These are phyloP conservation scores for Sebastes steindachneri DNA, from an alignment of 2,797 vertebrate genomes.

Conservation along the genomic window DNA sequence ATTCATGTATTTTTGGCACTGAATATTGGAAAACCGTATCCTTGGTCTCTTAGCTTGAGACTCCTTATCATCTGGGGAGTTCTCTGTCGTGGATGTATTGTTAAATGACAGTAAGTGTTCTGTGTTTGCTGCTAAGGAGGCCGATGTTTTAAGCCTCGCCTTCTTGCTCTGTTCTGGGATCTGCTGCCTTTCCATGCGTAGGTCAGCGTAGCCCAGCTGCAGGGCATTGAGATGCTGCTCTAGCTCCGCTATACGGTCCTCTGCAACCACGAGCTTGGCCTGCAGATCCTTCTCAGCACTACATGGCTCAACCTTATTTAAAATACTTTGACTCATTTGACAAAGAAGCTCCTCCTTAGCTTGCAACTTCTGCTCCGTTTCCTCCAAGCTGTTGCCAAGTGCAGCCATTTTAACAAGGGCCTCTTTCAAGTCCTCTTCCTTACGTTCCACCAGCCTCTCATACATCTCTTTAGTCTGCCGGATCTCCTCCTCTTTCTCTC, in stretches of 20 bases:
- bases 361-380: constrained; percentile 89
- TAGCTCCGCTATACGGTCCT: constrained; percentile 79
- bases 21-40: constrained; percentile 94
- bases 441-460: constrained; percentile 87
- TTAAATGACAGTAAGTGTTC: constrained; percentile 61
- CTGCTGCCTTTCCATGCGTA: constrained; percentile 75
- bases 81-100: constrained; percentile 62
- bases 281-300: constrained; percentile 81
- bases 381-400: constrained; percentile 90
- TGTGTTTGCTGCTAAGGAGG: constrained; percentile 34
- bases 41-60: constrained; percentile 88
- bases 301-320: constrained; percentile 72
- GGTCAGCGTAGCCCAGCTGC: constrained; percentile 80
- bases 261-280: constrained; percentile 80
- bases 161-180: constrained; percentile 69
- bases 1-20: constrained; percentile 92
- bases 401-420: constrained; percentile 91
- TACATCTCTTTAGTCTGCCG: constrained; percentile 89
- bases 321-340: constrained; percentile 77
- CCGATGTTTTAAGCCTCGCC: constrained; percentile 57
- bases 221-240: constrained; percentile 83
- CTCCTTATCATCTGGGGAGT: constrained; percentile 79
- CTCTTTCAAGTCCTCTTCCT: constrained; percentile 91
- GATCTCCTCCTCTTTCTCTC: constrained; percentile 93
- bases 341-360: constrained; percentile 88